These are phyloP conservation scores for Cisticola juncidis DNA, from an alignment of 2,113 vertebrate species.

Conservation along the genomic window DNA sequence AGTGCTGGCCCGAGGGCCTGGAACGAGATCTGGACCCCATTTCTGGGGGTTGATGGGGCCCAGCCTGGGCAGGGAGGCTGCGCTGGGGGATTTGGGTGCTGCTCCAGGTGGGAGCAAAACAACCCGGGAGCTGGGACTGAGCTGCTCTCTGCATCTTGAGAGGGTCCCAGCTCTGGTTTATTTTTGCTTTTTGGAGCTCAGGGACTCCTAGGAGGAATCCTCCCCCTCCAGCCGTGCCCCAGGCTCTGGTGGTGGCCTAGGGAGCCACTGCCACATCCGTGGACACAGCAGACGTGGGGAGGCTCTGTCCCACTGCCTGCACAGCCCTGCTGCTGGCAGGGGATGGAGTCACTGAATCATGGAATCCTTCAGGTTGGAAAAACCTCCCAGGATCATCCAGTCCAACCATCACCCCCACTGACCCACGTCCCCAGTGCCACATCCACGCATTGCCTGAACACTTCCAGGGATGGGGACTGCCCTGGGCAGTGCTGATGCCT, in stretches of 20 bases:
- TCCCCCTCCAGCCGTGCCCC: not conserved
- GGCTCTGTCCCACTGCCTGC: not conserved
- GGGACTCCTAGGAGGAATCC: not conserved
- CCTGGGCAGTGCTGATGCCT: not conserved
- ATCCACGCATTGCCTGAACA: rapidly evolving
- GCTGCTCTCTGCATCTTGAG: not conserved
- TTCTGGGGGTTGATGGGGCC: not conserved
- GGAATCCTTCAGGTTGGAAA: not conserved
- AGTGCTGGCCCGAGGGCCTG: not conserved
- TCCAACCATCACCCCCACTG: not conserved
- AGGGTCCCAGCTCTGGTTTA: not conserved
- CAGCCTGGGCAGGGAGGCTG: not conserved
- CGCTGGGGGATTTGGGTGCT: not conserved
- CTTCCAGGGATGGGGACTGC: not conserved
- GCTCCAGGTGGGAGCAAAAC: not conserved
- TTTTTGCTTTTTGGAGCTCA: not conserved
- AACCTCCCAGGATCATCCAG: not conserved
- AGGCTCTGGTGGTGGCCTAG: not conserved
- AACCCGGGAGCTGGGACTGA: not conserved
- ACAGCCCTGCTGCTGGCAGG: not conserved
- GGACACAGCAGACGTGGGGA: rapidly evolving
- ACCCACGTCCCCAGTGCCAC: not conserved
- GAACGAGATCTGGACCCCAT: rapidly evolving
- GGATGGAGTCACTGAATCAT: not conserved
- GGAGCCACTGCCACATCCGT: not conserved